Evolutionary conservation across 2,797 vertebrate species (phyloP), one percentile per base, ranked within the genome.

Genomic region (Ispidina lecontei): DNA sequence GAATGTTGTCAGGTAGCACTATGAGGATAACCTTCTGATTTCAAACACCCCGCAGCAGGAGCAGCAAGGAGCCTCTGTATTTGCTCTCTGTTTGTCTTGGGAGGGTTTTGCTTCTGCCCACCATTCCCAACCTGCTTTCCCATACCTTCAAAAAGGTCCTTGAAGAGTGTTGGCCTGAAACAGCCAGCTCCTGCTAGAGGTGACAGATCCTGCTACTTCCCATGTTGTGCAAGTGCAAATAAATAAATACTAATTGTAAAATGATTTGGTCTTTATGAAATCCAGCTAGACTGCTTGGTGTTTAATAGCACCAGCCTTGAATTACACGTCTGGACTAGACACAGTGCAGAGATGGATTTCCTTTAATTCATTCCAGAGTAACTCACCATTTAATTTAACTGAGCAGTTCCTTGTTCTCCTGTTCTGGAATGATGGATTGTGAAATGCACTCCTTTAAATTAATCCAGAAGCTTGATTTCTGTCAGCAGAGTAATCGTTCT

Each of bases 321-420:
- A 56, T 93, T 94, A 79, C 67, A 49, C 0, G 8, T 81, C 91
- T 84, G 85, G 74, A 70, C 67, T 51, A 91, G 82, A 79, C 63
- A 84, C 9, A 52, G 65, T 6, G 33, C 52, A 78, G 80, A 91
- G 89, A 92, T 87, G n/a, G 73, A 93, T 96, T 91, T 88, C 85
- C 89, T 90, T 94, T 93, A 80, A 96, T 96, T 88, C 91, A 85
- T 94, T 96, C 82, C 87, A 84, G 74, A 95, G 95, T 88, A 95
- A 87, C 87, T 95, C 80, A 59, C 82, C 41, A 35, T 90, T 93
- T 95, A 94, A 93, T 94, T 91, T 89, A 91, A 93, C 83, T n/a
- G 80, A 92, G 85, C 89, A 78, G 60, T 75, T 94, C 85, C 89
- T 90, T 92, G 73, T 93, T 94, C 94, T 91, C 67, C n/a, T 89